These are phyloP conservation scores for Illadopsis cleaveri DNA, from an alignment of 2,113 vertebrate species.

Conservation along the genomic window DNA sequence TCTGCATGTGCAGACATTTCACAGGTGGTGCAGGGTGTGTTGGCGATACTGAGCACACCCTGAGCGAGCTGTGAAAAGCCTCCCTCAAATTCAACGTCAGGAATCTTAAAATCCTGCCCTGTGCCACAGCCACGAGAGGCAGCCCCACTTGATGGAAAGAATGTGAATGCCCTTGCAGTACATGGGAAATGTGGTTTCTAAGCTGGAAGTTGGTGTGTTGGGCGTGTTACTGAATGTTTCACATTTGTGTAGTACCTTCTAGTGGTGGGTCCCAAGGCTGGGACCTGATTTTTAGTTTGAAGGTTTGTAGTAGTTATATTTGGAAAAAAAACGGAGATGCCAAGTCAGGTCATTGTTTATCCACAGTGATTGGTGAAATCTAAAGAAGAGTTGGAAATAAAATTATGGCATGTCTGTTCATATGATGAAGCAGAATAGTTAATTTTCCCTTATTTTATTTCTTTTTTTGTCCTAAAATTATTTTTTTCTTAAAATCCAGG, in stretches of 20 bases:
- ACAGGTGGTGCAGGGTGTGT: not conserved
- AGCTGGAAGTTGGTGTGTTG: not conserved
- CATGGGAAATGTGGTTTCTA: not conserved
- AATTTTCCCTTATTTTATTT: not conserved
- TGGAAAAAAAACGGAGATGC: not conserved
- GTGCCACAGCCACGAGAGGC: fast-evolving
- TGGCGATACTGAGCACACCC: not conserved
- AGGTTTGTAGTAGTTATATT: not conserved
- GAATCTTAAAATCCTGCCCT: not conserved
- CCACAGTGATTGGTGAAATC: not conserved
- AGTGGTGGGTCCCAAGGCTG: not conserved
- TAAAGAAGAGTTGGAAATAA: not conserved
- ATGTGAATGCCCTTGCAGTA: not conserved
- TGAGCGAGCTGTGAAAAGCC: not conserved
- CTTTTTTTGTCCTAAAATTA: not conserved
- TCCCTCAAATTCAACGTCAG: not conserved
- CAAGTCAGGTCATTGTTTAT: not conserved
- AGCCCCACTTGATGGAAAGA: not conserved
- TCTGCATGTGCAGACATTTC: not conserved
- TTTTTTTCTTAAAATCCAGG: not conserved
- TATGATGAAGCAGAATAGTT: not conserved
- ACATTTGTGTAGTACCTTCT: fast-evolving
- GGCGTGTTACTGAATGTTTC: not conserved
- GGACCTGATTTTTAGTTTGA: not conserved
- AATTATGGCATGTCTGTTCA: not conserved